Conservation (phyloP, 2,888 invertebrate species). For the Apantesis nais region DNA sequence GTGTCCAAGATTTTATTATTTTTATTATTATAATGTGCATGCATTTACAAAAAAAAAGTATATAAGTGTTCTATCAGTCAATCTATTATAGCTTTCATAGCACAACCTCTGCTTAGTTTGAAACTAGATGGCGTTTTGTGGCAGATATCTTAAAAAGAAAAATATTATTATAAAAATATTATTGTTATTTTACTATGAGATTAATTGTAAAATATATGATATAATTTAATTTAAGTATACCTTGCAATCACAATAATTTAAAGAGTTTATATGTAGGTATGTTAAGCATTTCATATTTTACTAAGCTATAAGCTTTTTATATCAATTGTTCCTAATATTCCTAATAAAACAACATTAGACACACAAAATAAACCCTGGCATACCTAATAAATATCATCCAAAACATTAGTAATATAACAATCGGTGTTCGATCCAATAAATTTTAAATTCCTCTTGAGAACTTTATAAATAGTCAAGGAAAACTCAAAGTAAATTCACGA, state of each 20-base stretch:
- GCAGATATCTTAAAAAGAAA: too few species aligned
- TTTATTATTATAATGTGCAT: too few species aligned
- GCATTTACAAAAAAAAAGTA: too few species aligned
- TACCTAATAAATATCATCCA: not conserved
- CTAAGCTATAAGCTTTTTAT: too few species aligned
- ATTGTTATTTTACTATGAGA: too few species aligned
- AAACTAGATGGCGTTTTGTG: too few species aligned
- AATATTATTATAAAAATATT: too few species aligned
- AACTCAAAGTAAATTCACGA: conserved; percentile 24
- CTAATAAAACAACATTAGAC: not conserved
- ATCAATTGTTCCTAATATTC: not conserved
- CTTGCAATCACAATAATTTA: not conserved
- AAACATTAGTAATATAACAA: conserved; percentile 10
- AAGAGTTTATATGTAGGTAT: not conserved
- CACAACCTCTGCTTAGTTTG: too few species aligned
- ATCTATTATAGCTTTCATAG: too few species aligned
- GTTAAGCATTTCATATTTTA: not conserved
- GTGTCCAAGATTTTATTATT: too few species aligned
- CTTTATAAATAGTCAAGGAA: conserved; percentile 47
- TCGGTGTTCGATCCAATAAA: conserved; percentile 17
- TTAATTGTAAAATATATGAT: too few species aligned
- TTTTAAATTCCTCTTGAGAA: conserved; percentile 27
- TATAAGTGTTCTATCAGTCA: too few species aligned
- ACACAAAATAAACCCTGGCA: not conserved
- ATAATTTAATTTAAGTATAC: not conserved